These are phyloP conservation scores for Xerus inauris DNA, from an alignment of 2,113 vertebrate species.

Conservation along the genomic window DNA sequence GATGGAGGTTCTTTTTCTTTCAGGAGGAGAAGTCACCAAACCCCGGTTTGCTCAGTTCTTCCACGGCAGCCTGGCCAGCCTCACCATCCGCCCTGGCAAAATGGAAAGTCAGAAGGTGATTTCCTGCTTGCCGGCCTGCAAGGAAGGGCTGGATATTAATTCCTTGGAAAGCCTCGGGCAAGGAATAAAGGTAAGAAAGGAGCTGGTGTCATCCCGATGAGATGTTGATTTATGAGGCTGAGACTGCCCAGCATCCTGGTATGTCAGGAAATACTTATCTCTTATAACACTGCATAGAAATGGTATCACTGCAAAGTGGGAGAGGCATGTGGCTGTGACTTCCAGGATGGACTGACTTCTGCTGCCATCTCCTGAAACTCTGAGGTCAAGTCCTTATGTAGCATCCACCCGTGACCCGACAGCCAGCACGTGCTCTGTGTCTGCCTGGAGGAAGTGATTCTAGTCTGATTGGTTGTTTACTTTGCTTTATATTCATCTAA, in stretches of 20 bases:
- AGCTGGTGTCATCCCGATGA: conserved; percentile 66
- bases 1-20: conserved; percentile 44
- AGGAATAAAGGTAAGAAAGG: conserved; percentile 93
- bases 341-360: neutral
- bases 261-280: conserved; percentile 63
- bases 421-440: neutral
- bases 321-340: conserved; percentile 47
- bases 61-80: conserved; percentile 95
- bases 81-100: conserved; percentile 96
- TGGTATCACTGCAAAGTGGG: neutral
- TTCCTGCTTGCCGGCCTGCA: conserved; percentile 98
- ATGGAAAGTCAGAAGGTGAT: conserved; percentile 98
- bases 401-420: neutral
- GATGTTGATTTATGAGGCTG: conserved; percentile 71
- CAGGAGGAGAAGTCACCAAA: conserved; percentile 96
- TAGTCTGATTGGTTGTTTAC: neutral
- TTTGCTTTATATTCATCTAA: conserved; percentile 37
- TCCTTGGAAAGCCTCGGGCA: conserved; percentile 96
- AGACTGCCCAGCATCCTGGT: conserved; percentile 34
- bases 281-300: conserved; percentile 69
- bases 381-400: neutral
- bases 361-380: neutral
- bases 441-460: neutral
- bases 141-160: conserved; percentile 98
- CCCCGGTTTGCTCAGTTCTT: conserved; percentile 97